Evolutionary conservation across 2,888 invertebrate genomes (phyloP).

Genomic region (Parapristionchus giblindavisi): DNA sequence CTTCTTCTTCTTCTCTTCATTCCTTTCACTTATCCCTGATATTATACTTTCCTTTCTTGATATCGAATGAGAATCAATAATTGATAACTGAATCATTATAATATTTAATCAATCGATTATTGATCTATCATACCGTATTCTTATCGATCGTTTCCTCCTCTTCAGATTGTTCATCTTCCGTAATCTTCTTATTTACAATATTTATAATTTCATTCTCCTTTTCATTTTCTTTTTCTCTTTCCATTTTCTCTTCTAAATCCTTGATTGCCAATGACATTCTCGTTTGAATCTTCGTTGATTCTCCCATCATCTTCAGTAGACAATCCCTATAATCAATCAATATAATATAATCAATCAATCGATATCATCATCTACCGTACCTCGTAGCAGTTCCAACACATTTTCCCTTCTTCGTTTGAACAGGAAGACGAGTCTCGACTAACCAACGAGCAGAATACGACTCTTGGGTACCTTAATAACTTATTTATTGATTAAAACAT

Average conservation of each 20-base stretch:
- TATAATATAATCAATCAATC: background rate
- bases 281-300: background rate
- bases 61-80: no score
- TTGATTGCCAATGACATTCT: background rate
- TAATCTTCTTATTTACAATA: background rate
- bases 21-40: background rate
- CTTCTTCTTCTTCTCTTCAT: slow-evolving; percentile 6
- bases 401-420: slow-evolving; percentile 35
- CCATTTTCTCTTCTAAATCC: slow-evolving; percentile 28
- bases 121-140: background rate
- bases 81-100: background rate
- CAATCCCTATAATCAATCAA: slow-evolving; percentile 11
- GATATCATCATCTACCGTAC: background rate
- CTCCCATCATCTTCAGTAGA: slow-evolving; percentile 32
- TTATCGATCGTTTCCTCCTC: background rate
- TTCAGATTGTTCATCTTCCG: background rate
- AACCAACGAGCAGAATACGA: slow-evolving; percentile 37
- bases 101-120: background rate
- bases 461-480: slow-evolving; percentile 25
- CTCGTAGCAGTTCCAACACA: slow-evolving; percentile 36
- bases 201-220: background rate
- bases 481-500: background rate
- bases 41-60: no score
- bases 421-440: slow-evolving; percentile 32
- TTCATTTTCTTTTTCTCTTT: background rate